Percentiles rank a stretch among this genome's conserved stretches.
phyloP scores from a whole-genome alignment of 2,888 invertebrate genomes.

The Parelbella ahira region DNA sequence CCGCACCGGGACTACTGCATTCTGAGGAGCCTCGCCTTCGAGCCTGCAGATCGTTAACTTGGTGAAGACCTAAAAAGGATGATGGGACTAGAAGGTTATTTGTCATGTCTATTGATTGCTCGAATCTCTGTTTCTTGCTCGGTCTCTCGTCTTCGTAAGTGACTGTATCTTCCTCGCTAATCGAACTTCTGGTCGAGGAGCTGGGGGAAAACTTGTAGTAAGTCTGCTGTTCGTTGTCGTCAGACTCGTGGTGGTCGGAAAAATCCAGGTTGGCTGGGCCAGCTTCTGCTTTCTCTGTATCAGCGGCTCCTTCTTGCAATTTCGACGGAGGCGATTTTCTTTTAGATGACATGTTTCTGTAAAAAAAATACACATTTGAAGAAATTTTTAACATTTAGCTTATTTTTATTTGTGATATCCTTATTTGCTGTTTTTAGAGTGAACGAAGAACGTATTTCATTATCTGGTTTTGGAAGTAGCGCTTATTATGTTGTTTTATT shows the following conservation, averaged over 20 bases:
- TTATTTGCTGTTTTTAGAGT: too few relatives aligned
- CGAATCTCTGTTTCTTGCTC: conserved; percentile 82
- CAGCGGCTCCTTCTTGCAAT: conserved; percentile 87
- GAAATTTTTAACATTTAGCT: too few relatives aligned
- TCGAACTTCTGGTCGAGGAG: conserved; percentile 67
- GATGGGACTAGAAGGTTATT: conserved; percentile 79
- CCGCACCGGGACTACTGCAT: conserved; percentile 86
- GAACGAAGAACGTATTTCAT: too few relatives aligned
- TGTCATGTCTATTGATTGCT: conserved; percentile 81
- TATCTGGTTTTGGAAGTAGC: too few relatives aligned
- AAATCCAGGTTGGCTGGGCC: conserved; percentile 76
- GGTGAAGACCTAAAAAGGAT: conserved; percentile 78
- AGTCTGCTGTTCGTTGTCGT: conserved; percentile 60
- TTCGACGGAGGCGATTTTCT: conserved; percentile 97
- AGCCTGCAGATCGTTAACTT: conserved; percentile 75
- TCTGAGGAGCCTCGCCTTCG: conserved; percentile 82
- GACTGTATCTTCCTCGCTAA: conserved; percentile 81
- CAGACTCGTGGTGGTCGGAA: conserved; percentile 64
- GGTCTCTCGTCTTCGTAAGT: conserved; percentile 82
- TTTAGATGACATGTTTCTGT: conserved; percentile 97
- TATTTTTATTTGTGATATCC: too few relatives aligned
- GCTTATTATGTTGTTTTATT: too few relatives aligned
- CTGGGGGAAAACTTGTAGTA: conserved; percentile 75
- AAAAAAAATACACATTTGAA: conserved; percentile 37
- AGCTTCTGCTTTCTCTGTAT: conserved; percentile 70